These are phyloP conservation scores for Tyrannus savana DNA, from an alignment of 2,113 vertebrate species.

Conservation along the genomic window DNA sequence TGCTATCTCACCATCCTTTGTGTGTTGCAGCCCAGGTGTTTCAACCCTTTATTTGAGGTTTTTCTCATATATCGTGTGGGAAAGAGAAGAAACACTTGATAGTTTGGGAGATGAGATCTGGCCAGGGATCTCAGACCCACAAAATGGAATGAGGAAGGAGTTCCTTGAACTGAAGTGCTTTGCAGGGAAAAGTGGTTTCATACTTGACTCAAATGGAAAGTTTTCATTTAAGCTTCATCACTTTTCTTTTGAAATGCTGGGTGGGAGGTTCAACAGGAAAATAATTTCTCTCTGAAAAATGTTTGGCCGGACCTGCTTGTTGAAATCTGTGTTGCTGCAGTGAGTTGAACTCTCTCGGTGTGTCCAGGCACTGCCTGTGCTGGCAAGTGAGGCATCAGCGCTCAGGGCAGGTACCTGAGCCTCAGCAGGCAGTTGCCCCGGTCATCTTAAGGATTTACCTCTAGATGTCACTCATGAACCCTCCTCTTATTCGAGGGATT, in stretches of 20 bases:
- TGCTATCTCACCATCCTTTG: neutral
- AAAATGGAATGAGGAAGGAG: neutral
- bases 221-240: neutral
- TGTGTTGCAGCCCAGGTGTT: neutral
- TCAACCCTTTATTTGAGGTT: neutral
- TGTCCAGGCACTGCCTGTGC: neutral
- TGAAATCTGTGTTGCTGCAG: neutral
- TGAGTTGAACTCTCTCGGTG: neutral
- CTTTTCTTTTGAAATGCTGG: neutral
- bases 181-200: neutral
- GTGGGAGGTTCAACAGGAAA: neutral
- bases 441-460: constrained; percentile 43
- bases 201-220: neutral
- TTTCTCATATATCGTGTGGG: neutral
- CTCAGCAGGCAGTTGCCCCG: neutral
- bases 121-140: neutral
- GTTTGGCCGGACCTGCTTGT: neutral
- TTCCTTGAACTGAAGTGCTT: neutral
- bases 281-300: neutral
- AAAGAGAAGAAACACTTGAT: neutral
- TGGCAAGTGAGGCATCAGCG: neutral
- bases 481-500: constrained; percentile 17
- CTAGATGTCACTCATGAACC: constrained; percentile 68
- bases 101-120: neutral
- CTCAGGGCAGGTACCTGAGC: neutral